phyloP scores from a whole-genome alignment of 2,888 invertebrate genomes.

The Thera obeliscata region DNA sequence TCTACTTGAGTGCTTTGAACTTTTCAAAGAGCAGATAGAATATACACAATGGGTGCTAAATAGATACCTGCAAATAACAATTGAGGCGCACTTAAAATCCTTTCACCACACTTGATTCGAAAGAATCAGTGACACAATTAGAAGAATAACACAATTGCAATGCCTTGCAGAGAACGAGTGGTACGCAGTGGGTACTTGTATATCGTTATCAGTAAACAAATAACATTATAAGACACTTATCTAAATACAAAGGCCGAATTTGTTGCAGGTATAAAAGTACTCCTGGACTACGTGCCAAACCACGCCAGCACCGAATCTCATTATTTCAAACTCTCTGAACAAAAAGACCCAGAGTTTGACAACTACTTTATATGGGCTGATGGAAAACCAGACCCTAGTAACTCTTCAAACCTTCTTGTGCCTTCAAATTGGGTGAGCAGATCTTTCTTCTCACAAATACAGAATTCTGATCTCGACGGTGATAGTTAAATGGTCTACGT shows the following conservation, averaged over 20 bases:
- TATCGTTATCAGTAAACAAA: not conserved
- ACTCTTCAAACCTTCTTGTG: conserved; percentile 59
- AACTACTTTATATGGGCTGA: conserved; percentile 92
- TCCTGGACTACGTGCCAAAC: conserved; percentile 88
- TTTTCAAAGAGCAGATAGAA: too few relatives aligned
- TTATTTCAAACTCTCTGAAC: conserved; percentile 91
- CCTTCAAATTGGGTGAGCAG: conserved; percentile 82
- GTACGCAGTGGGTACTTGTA: too few relatives aligned
- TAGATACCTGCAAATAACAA: too few relatives aligned
- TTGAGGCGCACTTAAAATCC: too few relatives aligned
- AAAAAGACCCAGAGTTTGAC: conserved; percentile 84
- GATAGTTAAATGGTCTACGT: too few relatives aligned
- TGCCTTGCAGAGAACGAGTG: too few relatives aligned
- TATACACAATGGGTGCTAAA: too few relatives aligned
- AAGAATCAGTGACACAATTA: too few relatives aligned
- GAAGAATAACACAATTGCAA: too few relatives aligned
- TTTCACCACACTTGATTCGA: too few relatives aligned
- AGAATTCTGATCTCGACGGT: too few relatives aligned
- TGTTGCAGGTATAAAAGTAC: conserved; percentile 76
- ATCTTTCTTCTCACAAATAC: not conserved
- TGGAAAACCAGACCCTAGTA: conserved; percentile 58
- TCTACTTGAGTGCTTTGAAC: too few relatives aligned
- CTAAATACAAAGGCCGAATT: not conserved
- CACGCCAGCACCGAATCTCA: conserved; percentile 89
- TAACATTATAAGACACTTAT: not conserved